A percentile compares a stretch with the other conserved stretches of the same genome.
phyloP scores from a whole-genome alignment of 2,113 vertebrate genomes.

The Rattus rattus region DNA sequence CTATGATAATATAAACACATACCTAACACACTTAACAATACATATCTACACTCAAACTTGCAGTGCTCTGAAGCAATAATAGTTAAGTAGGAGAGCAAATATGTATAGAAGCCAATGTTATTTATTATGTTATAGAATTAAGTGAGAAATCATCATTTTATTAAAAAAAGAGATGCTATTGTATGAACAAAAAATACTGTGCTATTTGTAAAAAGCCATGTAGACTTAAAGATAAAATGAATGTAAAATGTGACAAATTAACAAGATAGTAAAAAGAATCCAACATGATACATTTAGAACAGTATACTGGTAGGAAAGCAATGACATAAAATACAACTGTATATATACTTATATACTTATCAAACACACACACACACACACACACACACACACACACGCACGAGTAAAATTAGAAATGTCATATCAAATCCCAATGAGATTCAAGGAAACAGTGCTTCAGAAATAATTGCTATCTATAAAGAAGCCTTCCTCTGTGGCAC shows the following conservation, averaged over 20 bases:
- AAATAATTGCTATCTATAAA: neutral
- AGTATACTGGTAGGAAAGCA: neutral
- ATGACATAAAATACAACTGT: neutral
- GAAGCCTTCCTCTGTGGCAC: neutral
- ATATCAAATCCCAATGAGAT: neutral
- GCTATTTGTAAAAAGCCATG: neutral
- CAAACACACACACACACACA: neutral
- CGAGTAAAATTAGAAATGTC: neutral
- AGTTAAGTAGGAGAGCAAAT: neutral
- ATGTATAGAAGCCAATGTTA: neutral
- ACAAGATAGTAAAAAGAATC: neutral
- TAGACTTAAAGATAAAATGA: neutral
- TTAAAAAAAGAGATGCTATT: neutral
- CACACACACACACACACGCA: neutral
- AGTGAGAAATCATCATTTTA: neutral
- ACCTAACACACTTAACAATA: neutral
- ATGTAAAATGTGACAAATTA: neutral
- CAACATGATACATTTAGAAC: neutral
- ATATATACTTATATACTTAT: neutral
- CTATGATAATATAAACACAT: neutral
- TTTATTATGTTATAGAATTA: neutral
- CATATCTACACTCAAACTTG: neutral
- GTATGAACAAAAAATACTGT: neutral
- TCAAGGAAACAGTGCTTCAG: neutral
- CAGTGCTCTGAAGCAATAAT: neutral